Evolutionary conservation across 1,140 invertebrate genomes (phyloP).

Genomic region (Pseudomyrmex pallidus): DNA sequence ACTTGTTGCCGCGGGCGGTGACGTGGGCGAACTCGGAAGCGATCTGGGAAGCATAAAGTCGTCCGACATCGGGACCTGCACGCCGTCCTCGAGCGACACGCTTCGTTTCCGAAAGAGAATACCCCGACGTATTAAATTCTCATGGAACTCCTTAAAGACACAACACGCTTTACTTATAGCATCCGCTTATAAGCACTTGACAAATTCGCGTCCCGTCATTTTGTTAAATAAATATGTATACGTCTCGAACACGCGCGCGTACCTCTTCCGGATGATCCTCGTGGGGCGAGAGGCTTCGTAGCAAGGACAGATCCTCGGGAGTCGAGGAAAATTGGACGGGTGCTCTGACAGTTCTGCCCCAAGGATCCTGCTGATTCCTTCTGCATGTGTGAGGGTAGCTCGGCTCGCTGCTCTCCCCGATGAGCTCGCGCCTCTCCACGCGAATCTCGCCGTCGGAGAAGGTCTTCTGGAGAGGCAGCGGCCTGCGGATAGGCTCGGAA

Average conservation of each 20-base stretch:
- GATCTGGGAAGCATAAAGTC: slow-evolving; percentile 82
- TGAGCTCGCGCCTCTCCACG: slow-evolving; percentile 86
- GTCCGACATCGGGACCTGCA: slow-evolving; percentile 78
- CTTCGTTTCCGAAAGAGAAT: slow-evolving; percentile 89
- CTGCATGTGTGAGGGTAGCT: slow-evolving; percentile 83
- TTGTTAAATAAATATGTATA: background rate
- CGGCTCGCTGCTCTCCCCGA: slow-evolving; percentile 81
- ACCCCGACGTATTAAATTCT: slow-evolving; percentile 90
- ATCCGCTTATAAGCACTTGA: background rate
- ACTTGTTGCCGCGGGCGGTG: slow-evolving; percentile 75
- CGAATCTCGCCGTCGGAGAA: slow-evolving; percentile 92
- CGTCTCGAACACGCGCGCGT: background rate
- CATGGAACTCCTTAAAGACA: slow-evolving; percentile 89
- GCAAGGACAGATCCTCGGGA: slow-evolving; percentile 82
- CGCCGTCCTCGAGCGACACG: slow-evolving; percentile 88
- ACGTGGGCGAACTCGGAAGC: slow-evolving; percentile 83
- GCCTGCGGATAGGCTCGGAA: slow-evolving; percentile 85
- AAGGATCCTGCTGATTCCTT: slow-evolving; percentile 83
- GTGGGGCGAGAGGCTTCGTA: slow-evolving; percentile 77
- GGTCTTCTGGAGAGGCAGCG: slow-evolving; percentile 90
- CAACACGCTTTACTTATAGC: background rate
- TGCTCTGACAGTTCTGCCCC: slow-evolving; percentile 79
- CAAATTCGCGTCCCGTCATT: background rate
- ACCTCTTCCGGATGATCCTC: slow-evolving; percentile 84
- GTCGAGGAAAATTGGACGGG: slow-evolving; percentile 84